Evolutionary conservation across 2,888 invertebrate genomes (phyloP).

Genomic region (Plutella xylostella): DNA sequence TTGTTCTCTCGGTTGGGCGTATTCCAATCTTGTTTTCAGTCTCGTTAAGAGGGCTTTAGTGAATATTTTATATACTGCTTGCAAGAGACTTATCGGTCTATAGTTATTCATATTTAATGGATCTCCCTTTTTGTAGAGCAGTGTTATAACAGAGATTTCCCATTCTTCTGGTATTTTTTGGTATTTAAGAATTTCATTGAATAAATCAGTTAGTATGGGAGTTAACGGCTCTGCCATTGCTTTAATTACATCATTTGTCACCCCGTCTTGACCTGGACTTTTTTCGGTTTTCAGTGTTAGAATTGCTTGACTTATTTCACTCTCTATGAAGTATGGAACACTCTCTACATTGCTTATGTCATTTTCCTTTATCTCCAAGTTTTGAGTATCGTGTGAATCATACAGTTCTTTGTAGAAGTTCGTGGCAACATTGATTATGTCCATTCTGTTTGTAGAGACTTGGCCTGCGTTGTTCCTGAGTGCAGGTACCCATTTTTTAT

Average conservation of each 20-base stretch:
- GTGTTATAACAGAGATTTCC: constrained; percentile 1
- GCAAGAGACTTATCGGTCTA: constrained; percentile 8
- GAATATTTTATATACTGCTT: constrained; percentile 6
- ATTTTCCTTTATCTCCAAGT: neutral
- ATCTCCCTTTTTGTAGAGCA: constrained; percentile 8
- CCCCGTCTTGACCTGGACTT: neutral
- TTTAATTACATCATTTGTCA: neutral
- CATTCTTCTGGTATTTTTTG: neutral
- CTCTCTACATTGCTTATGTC: neutral
- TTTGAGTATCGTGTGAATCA: neutral
- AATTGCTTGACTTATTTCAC: neutral
- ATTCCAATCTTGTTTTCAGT: neutral
- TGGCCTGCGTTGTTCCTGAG: neutral
- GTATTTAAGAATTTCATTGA: neutral
- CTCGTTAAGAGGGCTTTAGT: constrained; percentile 1
- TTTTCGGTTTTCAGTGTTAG: neutral
- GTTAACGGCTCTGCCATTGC: neutral
- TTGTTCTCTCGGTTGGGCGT: constrained; percentile 4
- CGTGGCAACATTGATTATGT: neutral
- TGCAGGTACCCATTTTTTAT: neutral
- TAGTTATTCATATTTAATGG: constrained; percentile 5
- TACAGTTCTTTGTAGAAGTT: neutral
- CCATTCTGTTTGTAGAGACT: neutral
- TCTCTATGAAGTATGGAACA: neutral
- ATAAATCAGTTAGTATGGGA: neutral